phyloP scores from a whole-genome alignment of 2,888 invertebrate genomes.

The Agrotis puta region DNA sequence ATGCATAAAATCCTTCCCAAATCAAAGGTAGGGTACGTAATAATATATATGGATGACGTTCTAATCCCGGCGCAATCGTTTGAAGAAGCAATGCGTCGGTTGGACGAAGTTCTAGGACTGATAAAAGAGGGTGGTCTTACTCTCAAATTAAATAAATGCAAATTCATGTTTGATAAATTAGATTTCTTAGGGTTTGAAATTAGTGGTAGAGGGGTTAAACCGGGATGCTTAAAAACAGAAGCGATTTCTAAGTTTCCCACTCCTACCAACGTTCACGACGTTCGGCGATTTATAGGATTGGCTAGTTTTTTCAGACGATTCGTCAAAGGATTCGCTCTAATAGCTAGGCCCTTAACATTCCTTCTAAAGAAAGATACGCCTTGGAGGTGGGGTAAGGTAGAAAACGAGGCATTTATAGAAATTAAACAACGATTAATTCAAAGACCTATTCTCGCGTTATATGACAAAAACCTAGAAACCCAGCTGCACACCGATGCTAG shows the following conservation, averaged over 20 bases:
- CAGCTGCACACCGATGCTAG: too few species aligned
- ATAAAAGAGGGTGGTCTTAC: slow-evolving; percentile 16
- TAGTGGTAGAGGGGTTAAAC: slow-evolving; percentile 13
- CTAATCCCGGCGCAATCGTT: slow-evolving; percentile 19
- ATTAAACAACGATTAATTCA: too few species aligned
- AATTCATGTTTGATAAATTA: slow-evolving; percentile 3
- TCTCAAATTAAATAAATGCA: slow-evolving; percentile 22
- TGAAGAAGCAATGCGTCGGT: not conserved
- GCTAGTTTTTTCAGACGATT: slow-evolving; percentile 21
- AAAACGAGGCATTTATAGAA: too few species aligned
- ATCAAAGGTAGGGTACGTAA: not conserved
- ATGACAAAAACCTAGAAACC: too few species aligned
- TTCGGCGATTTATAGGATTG: slow-evolving; percentile 23
- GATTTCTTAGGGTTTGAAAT: slow-evolving; percentile 36
- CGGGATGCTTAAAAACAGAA: slow-evolving; percentile 12
- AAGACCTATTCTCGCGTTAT: too few species aligned
- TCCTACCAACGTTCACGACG: slow-evolving; percentile 19
- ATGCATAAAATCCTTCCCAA: slow-evolving; percentile 5
- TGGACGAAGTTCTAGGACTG: slow-evolving; percentile 12
- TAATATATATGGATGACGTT: slow-evolving; percentile 32
- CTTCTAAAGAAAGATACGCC: too few species aligned
- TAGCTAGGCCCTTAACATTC: too few species aligned
- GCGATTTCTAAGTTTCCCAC: slow-evolving; percentile 1
- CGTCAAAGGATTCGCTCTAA: not conserved
- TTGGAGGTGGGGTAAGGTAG: too few species aligned